phyloP scores from a whole-genome alignment of 1,140 invertebrate species.

The Orchesella cincta region DNA sequence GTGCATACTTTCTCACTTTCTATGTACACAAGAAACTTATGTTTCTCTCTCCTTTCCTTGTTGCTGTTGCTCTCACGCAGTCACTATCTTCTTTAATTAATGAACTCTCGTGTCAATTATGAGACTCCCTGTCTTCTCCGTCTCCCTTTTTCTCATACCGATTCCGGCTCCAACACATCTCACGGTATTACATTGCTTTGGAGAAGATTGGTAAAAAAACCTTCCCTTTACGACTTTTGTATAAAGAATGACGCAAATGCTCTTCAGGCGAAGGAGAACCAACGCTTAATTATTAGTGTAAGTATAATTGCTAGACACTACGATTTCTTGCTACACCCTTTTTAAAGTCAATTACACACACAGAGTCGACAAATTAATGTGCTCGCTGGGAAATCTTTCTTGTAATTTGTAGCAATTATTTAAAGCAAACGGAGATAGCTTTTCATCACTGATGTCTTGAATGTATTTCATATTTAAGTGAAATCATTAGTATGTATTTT shows the following conservation, averaged over 20 bases:
- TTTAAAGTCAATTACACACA: constrained; percentile 11
- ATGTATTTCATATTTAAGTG: too few relatives aligned
- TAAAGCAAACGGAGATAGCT: background rate
- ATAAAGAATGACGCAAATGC: too few relatives aligned
- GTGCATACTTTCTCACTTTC: background rate
- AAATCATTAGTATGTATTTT: too few relatives aligned
- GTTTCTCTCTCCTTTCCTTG: background rate
- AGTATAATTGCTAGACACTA: too few relatives aligned
- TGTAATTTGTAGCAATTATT: constrained; percentile 10
- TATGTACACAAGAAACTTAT: background rate
- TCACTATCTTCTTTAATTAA: constrained; percentile 13
- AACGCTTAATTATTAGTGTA: too few relatives aligned
- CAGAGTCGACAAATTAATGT: background rate
- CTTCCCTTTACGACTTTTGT: too few relatives aligned
- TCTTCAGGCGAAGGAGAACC: too few relatives aligned
- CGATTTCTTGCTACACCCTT: too few relatives aligned
- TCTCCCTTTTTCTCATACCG: background rate
- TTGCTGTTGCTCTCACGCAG: constrained; percentile 3
- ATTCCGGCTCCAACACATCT: background rate
- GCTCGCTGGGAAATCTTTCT: constrained; percentile 8
- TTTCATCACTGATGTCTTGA: background rate
- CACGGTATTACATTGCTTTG: too few relatives aligned
- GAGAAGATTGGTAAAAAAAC: too few relatives aligned
- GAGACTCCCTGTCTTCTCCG: constrained; percentile 12
- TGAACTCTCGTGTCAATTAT: constrained; percentile 18